Evolutionary conservation across 1,140 invertebrate species (phyloP), one percentile per base, ranked within the genome.

Genomic region (Bombus sibiricus): DNA sequence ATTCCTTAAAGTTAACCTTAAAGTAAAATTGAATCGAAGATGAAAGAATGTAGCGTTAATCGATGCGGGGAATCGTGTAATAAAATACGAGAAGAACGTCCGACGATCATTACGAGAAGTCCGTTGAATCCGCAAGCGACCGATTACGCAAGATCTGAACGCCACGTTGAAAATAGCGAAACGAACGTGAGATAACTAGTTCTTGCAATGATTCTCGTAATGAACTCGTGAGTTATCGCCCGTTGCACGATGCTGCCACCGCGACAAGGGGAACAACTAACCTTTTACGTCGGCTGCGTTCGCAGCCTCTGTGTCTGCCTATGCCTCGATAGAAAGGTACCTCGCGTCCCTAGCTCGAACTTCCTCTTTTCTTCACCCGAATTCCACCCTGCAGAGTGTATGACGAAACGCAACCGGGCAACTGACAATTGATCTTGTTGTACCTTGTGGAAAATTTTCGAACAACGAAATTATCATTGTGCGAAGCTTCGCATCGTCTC

Each of bases 211-310:
- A 53, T 53, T 53, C 47, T 53, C 47, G 5, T 53, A 53, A 53
- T 22, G 18, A 53, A 53, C 47, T 53, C 18, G 47, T 68, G 32
- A 4, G 43, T 71, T 28, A 41, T 28, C 43, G 15, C 1, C 10
- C 28, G 47, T 81, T 81, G 69, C 43, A 76, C 32, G 77, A 87
- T 87, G 83, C 76, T 85, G 86, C 83, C 86, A 85, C 41, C 47
- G 57, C 39, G 77, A 71, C 64, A 8, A 62, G 37, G 34, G 62
- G 53, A 32, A 53, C 34, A 87, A 85, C 83, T 87, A 87, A 66
- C 53, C 47, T 79, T 85, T 72, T 47, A 3, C 71, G 22, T 28
- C 37, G 41, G n/a, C 13, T 25, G n/a, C 34, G 22, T 53, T 64
- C 74, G 41, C n/a, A n/a, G 53, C 34, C 28, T 72, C 81, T 78